Evolutionary conservation across 2,888 invertebrate species (phyloP).

Genomic region (Cheilosia urbana): DNA sequence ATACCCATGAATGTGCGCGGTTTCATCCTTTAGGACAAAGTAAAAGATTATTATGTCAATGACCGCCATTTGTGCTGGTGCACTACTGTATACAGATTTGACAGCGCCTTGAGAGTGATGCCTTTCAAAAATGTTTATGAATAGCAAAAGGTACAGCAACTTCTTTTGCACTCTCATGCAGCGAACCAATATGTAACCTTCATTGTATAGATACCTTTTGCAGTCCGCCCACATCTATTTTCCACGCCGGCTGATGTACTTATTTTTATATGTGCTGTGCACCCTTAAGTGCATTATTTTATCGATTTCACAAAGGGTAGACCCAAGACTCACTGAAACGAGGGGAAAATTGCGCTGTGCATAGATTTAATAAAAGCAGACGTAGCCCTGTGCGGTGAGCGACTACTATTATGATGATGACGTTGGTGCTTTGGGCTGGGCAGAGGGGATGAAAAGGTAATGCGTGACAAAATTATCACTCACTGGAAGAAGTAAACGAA

Average conservation of each 20-base stretch:
- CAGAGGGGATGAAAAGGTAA: constrained; percentile 57
- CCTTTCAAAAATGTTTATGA: too few relatives aligned
- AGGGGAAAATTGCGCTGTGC: constrained; percentile 62
- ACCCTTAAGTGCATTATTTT: constrained; percentile 70
- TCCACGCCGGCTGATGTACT: background rate
- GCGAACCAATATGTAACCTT: constrained; percentile 46
- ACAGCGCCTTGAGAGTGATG: background rate
- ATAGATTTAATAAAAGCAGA: constrained; percentile 45
- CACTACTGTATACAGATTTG: constrained; percentile 1
- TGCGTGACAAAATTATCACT: constrained; percentile 72
- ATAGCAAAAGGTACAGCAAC: constrained; percentile 3
- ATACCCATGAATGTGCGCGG: constrained; percentile 23
- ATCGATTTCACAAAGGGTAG: constrained; percentile 64
- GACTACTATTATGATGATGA: constrained; percentile 12
- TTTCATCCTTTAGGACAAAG: constrained; percentile 43
- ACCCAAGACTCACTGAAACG: constrained; percentile 42
- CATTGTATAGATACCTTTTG: constrained; percentile 17
- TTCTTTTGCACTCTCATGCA: constrained; percentile 12
- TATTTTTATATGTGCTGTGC: constrained; percentile 9
- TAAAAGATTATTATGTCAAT: constrained; percentile 69
- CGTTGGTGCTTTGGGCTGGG: constrained; percentile 23
- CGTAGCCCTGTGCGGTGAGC: background rate
- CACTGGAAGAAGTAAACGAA: constrained; percentile 18
- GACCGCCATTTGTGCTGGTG: constrained; percentile 55
- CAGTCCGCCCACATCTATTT: constrained; percentile 40